phyloP scores from a whole-genome alignment of 2,113 vertebrate species.

The Rhodinocichla rosea region DNA sequence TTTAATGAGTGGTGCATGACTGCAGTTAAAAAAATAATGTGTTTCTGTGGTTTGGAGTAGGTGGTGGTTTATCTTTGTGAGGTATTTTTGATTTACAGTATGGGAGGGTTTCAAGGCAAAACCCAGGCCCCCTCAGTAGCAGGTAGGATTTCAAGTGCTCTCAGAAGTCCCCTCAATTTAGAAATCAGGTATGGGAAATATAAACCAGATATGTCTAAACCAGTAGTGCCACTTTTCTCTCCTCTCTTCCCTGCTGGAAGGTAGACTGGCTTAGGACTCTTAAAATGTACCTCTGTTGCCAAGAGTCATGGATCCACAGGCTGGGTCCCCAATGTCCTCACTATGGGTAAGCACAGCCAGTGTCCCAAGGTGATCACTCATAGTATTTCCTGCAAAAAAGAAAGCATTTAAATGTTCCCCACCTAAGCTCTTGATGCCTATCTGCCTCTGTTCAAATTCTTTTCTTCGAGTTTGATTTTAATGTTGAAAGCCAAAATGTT shows the following conservation, averaged over 20 bases:
- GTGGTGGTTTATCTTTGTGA: background rate
- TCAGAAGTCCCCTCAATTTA: background rate
- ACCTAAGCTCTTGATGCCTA: fast-evolving
- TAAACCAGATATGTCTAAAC: background rate
- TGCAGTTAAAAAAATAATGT: background rate
- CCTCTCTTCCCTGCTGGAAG: background rate
- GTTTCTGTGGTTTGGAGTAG: background rate
- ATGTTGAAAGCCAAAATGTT: background rate
- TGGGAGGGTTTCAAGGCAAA: background rate
- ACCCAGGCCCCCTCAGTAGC: background rate
- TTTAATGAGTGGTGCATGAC: background rate
- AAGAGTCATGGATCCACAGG: background rate
- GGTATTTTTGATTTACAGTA: fast-evolving
- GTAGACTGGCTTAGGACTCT: background rate
- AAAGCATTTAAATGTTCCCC: background rate
- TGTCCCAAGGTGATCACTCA: background rate
- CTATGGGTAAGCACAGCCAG: background rate
- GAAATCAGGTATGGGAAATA: background rate
- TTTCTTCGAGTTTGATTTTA: background rate
- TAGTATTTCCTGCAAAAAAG: background rate
- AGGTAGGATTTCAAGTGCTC: background rate
- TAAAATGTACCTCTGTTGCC: background rate
- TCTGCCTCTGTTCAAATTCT: background rate
- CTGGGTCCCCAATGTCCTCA: background rate
- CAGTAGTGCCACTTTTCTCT: background rate